Evolutionary conservation across 2,888 invertebrate species (phyloP).

Genomic region (Acanthosepion lycidas): DNA sequence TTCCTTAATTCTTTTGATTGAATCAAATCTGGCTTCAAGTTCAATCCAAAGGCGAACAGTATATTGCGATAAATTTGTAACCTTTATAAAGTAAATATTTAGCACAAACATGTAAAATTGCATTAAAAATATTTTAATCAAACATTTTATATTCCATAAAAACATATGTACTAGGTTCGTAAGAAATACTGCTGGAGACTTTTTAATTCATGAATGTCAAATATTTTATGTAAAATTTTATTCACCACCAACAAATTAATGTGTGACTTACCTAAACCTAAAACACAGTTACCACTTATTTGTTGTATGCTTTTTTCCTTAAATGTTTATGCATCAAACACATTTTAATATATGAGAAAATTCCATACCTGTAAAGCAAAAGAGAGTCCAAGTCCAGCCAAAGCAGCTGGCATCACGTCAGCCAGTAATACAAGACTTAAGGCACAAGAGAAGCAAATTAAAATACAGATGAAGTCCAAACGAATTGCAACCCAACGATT

Average conservation of each 20-base stretch:
- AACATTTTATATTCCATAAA: neutral
- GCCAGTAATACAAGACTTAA: slow-evolving; percentile 62
- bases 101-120: neutral
- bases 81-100: slow-evolving; percentile 70
- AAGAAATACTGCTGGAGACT: too few relatives aligned
- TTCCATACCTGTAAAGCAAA: slow-evolving; percentile 77
- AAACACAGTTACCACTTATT: neutral
- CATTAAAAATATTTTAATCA: neutral
- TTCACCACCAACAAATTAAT: neutral
- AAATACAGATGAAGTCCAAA: slow-evolving; percentile 72
- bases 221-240: neutral
- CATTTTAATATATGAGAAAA: neutral
- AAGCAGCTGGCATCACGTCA: slow-evolving; percentile 75
- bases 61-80: slow-evolving; percentile 71
- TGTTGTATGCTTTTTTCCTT: neutral
- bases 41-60: slow-evolving; percentile 69
- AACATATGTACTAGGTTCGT: neutral
- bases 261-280: neutral
- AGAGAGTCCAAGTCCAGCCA: slow-evolving; percentile 80
- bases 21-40: slow-evolving; percentile 74
- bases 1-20: slow-evolving; percentile 75
- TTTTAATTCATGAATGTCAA: too few relatives aligned
- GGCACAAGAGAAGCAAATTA: slow-evolving; percentile 60
- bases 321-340: neutral
- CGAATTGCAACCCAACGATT: slow-evolving; percentile 77